Evolutionary conservation across 2,113 vertebrate genomes (phyloP), one percentile per base, ranked within the genome.

Genomic region (Corythaixoides concolor): DNA sequence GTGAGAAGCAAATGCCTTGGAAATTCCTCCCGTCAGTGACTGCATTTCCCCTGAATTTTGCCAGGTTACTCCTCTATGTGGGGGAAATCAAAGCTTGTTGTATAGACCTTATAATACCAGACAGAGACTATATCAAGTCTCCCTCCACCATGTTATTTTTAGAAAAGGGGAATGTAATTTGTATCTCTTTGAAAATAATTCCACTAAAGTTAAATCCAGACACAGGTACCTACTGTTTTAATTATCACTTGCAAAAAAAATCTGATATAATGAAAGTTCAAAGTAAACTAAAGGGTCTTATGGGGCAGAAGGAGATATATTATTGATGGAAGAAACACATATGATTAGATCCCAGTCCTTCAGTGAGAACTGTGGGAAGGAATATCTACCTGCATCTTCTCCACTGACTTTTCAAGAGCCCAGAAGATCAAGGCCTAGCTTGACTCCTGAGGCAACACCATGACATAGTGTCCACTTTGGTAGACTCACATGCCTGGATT

Each of bases 1-100:
- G 95, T 95, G 96, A 95, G 94, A 97, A 53, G 88, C 94, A 97
- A 97, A 96, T 97, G 94, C 83, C 90, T 95, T 66, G 82, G 86
- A 95, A 96, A 96, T 96, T 95, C 81, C 86, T 97, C 19, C 88
- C 84, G 66, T 93, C 86, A 32, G 63, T 17, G n/a, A 39, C 53
- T 89, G 35, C n/a, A 33, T 32, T 88, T 93, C 45, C 16, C 91
- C 85, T 94, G 76, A 87, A 86, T 93, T 95, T 94, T 92, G 60
- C 70, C 80, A 95, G 69, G 69, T 94, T 95, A 95, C 76, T 94
- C 52, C 55, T 89, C 58, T 72, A 43, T 24, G 22, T 49, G 85
- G 58, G 78, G 73, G 62, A 95, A 96, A 95, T 93, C 94, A 94
- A 94, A 95, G 94, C 22, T 92, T 92, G 43, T 75, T 85, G 58